Evolutionary conservation across 2,888 invertebrate genomes (phyloP).

Genomic region (Tolmerus cingulatus): DNA sequence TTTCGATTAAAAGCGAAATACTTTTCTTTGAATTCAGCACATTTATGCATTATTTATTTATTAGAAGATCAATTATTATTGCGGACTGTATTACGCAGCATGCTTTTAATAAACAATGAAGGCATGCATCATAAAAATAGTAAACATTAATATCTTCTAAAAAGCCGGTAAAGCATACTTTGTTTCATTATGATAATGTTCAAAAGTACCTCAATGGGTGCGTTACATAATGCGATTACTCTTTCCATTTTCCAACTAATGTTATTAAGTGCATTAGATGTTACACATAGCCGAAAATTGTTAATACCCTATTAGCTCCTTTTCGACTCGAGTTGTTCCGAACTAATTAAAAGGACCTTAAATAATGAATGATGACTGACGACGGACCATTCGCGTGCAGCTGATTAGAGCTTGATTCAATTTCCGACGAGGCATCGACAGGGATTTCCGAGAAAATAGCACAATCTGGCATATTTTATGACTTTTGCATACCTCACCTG

Average conservation of each 20-base stretch:
- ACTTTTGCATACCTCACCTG: constrained; percentile 23
- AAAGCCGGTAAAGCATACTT: too few species aligned
- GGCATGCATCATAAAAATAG: too few species aligned
- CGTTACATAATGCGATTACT: not conserved
- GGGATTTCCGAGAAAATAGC: not conserved
- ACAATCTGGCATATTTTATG: constrained; percentile 31
- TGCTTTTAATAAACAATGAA: too few species aligned
- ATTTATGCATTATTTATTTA: too few species aligned
- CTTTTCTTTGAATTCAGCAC: too few species aligned
- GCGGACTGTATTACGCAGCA: too few species aligned
- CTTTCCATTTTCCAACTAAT: not conserved
- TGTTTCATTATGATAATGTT: too few species aligned
- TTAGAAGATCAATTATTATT: too few species aligned
- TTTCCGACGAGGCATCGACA: not conserved
- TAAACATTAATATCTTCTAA: too few species aligned
- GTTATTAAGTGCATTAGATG: not conserved
- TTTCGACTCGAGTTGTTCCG: not conserved
- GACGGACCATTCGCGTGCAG: not conserved
- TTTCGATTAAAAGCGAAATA: too few species aligned
- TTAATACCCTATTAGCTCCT: not conserved
- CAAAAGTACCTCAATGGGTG: too few species aligned
- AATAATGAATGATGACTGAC: not conserved
- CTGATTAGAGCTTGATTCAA: not conserved
- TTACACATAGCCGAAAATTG: not conserved
- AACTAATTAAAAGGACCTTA: not conserved